Conservation (phyloP, 1,140 invertebrate genomes). For the Euura saliciscinereae region DNA sequence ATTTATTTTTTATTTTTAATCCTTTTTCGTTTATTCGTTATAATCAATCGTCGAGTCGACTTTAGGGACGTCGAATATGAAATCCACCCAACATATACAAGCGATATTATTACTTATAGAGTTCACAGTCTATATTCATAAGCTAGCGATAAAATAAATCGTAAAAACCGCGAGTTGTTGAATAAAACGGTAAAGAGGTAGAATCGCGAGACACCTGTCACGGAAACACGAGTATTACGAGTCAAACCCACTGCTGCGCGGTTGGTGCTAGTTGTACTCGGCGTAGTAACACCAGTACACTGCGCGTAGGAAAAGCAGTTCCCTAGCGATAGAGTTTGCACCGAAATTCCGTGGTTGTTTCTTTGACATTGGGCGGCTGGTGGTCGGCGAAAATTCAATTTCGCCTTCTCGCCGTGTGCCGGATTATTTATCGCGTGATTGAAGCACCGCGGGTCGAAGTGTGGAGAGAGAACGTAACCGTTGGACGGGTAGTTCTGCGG, state of each 20-base stretch:
- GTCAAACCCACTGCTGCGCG: background rate
- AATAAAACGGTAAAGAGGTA: no score
- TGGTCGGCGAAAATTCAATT: background rate
- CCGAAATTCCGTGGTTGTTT: background rate
- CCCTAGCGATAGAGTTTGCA: background rate
- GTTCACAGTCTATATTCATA: no score
- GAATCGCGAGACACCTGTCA: background rate
- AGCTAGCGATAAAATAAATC: no score
- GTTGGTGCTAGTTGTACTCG: background rate
- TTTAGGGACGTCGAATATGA: no score
- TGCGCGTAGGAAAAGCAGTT: background rate
- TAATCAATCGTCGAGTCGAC: no score
- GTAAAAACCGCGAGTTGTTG: no score
- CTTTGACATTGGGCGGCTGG: background rate
- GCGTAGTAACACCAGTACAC: background rate
- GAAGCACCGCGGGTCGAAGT: background rate
- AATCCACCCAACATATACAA: no score
- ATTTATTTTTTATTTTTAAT: background rate
- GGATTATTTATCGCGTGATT: background rate
- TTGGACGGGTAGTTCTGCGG: conserved; percentile 34
- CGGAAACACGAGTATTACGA: background rate
- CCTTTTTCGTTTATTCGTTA: no score
- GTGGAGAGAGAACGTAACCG: no score
- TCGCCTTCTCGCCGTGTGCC: background rate
- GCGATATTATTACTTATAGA: no score